Evolutionary conservation across 2,888 invertebrate genomes (phyloP).

Genomic region (Tridacna crocea): DNA sequence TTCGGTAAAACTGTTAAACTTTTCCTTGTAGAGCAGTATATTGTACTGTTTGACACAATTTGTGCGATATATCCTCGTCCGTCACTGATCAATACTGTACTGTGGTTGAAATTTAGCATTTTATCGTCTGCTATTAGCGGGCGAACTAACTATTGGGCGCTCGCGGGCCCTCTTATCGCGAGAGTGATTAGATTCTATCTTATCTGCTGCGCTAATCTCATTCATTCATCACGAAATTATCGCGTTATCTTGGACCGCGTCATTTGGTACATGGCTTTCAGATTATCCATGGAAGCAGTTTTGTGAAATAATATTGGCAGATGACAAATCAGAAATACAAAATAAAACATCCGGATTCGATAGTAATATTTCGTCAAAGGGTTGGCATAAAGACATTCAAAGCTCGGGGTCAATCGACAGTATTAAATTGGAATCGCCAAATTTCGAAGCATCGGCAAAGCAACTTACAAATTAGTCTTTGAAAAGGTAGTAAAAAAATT

Average conservation of each 20-base stretch:
- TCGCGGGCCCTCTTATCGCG: conserved; percentile 52
- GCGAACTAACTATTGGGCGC: conserved; percentile 55
- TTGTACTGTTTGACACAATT: conserved; percentile 22
- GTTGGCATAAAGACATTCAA: no score
- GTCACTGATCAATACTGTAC: conserved; percentile 47
- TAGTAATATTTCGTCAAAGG: no score
- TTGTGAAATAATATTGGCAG: background rate
- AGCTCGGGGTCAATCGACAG: no score
- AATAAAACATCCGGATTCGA: background rate
- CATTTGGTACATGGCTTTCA: conserved; percentile 48
- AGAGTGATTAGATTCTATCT: conserved; percentile 59
- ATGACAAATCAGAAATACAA: conserved; percentile 1
- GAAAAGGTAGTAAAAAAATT: no score
- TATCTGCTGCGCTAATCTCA: conserved; percentile 56
- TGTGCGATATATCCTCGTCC: conserved; percentile 14
- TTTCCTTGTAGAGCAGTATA: conserved; percentile 8
- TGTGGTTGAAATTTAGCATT: conserved; percentile 40
- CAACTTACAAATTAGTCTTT: no score
- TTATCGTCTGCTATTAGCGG: conserved; percentile 56
- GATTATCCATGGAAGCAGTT: background rate
- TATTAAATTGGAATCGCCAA: no score
- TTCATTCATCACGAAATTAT: conserved; percentile 58
- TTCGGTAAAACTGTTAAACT: background rate
- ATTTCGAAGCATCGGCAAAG: no score
- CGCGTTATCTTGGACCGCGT: conserved; percentile 57